Percentiles rank a stretch among this genome's conserved stretches.
These are phyloP conservation scores for Pocillopora damicornis DNA, from an alignment of 64 coral and sea anemone genomes.

Conservation along the genomic window DNA sequence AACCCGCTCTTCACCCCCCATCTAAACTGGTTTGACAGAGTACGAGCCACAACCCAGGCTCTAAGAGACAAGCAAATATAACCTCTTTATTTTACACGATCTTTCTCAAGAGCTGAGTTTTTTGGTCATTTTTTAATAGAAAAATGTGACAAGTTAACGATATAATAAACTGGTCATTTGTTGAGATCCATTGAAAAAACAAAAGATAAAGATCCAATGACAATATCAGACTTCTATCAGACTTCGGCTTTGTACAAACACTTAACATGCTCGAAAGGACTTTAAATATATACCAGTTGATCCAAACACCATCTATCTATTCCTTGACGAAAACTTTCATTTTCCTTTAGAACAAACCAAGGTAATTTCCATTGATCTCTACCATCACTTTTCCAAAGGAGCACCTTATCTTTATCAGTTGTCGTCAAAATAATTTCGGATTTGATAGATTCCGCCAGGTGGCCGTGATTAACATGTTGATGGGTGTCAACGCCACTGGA, in stretches of 20 bases:
- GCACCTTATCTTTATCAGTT: slow-evolving; percentile 27
- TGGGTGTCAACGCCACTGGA: background rate
- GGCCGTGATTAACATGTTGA: background rate
- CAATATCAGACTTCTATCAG: too few species aligned
- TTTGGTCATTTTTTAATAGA: too few species aligned
- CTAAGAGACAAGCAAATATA: too few species aligned
- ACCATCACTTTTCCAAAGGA: slow-evolving; percentile 28
- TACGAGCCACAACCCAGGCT: too few species aligned
- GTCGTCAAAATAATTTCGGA: slow-evolving; percentile 39
- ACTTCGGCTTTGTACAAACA: background rate
- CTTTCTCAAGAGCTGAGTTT: too few species aligned
- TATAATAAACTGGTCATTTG: too few species aligned
- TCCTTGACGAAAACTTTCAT: slow-evolving; percentile 37
- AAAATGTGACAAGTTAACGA: too few species aligned
- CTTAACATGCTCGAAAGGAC: background rate
- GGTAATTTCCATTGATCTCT: slow-evolving; percentile 38
- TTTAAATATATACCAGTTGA: slow-evolving; percentile 25
- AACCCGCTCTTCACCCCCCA: too few species aligned
- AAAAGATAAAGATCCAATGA: background rate
- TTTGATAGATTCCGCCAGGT: background rate
- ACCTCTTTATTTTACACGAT: too few species aligned
- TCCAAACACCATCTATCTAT: slow-evolving; percentile 26
- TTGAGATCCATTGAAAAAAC: background rate
- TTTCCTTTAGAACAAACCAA: slow-evolving; percentile 5
- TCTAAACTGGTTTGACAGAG: too few species aligned